Base-by-base conservation (phyloP, 92 coral and sea anemone species). In the Porites cylindrica region DNA sequence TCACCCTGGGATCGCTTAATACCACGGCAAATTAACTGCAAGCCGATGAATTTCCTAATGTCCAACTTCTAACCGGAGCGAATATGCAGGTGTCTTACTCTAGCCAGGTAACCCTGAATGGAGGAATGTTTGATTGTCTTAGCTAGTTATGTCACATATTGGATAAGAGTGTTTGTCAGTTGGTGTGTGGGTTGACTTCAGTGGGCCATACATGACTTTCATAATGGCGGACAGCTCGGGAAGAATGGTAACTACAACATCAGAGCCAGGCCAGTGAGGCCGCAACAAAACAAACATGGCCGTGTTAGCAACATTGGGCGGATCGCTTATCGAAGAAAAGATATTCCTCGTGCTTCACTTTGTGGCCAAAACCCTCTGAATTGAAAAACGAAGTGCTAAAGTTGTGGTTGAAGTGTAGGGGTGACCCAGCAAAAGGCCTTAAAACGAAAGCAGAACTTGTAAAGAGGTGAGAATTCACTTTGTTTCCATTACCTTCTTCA, bases 91-190 rank as follows among this genome's bases (percentile, higher is more conserved):
- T 89, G 93, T 73, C 77, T 51, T 14, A 73, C 77, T 51, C 91
- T 93, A 1, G 86, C 86, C 19, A 92, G 64, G 69, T 89, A 92
- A 70, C 82, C 89, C 69, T 85, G 89, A 10, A 92, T 92, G 13
- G 89, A 85, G 23, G 93, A 66, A 58, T 89, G 66, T 47, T 89
- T 92, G 6, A 89, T 64, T 2, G 91, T 84, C 47, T 53, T 91
- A 64, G 88, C 93, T 51, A 77, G 69, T 12, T 77, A 77, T 5
- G 93, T 93, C 3, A 59, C 86, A 73, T 76, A 93, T 16, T 93
- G 89, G 18, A 86, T 89, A 8, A 88, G 81, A 51, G 86, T 21
- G 23, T 21, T 21, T 21, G 23, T 21, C 23, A 21, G 23, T 21
- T 21, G 23, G 23, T 21, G 56, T 75, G 9, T 4, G 64, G 61